Percentiles rank a stretch among this genome's conserved stretches.
phyloP scores from a whole-genome alignment of 2,113 vertebrate species.

The Datnioides undecimradiatus region DNA sequence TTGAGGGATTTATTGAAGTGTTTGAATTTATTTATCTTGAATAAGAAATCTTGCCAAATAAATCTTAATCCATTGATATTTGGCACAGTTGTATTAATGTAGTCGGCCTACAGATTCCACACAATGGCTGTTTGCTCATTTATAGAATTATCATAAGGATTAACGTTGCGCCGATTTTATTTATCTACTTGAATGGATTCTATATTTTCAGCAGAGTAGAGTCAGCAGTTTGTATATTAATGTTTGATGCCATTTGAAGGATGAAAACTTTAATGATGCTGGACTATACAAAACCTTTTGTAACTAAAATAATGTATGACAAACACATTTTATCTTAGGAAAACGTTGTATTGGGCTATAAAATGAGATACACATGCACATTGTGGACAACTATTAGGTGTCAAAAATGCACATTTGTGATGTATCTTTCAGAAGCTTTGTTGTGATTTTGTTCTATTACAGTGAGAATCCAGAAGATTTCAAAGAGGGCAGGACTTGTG shows the following conservation, averaged over 20 bases:
- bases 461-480: slow-evolving; percentile 63
- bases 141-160: slow-evolving; percentile 43
- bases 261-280: slow-evolving; percentile 2
- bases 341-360: slow-evolving; percentile 13
- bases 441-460: slow-evolving; percentile 55
- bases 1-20: slow-evolving; percentile 79
- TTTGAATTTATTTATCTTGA: slow-evolving; percentile 76
- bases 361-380: slow-evolving; percentile 35
- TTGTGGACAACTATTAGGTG: slow-evolving; percentile 49
- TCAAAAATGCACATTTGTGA: slow-evolving; percentile 57
- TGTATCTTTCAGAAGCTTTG: slow-evolving; percentile 52
- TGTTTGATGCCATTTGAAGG: not conserved
- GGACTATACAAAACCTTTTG: too few relatives aligned
- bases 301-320: too few relatives aligned
- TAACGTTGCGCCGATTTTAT: slow-evolving; percentile 12
- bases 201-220: slow-evolving; percentile 6
- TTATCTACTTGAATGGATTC: slow-evolving; percentile 4
- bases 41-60: slow-evolving; percentile 68
- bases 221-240: not conserved
- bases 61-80: slow-evolving; percentile 65
- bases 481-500: slow-evolving; percentile 39
- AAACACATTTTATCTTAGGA: not conserved
- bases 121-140: slow-evolving; percentile 46
- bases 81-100: slow-evolving; percentile 52
- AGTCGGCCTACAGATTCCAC: slow-evolving; percentile 38